phyloP scores from a whole-genome alignment of 2,888 invertebrate species.

The Scaeva pyrastri region DNA sequence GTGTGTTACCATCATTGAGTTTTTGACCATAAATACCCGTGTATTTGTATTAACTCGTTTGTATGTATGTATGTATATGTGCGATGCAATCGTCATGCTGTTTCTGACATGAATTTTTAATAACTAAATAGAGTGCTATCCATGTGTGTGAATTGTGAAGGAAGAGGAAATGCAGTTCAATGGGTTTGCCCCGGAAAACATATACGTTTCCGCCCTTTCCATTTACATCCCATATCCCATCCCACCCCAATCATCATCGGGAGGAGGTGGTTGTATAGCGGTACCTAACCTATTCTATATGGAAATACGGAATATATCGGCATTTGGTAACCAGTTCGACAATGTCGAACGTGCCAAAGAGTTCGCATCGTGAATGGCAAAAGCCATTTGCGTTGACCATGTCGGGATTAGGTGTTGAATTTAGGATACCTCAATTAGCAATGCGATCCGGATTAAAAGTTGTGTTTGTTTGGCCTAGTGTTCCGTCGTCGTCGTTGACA shows the following conservation, averaged over 20 bases:
- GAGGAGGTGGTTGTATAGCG: not conserved
- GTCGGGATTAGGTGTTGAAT: constrained; percentile 55
- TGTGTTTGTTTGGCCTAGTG: not conserved
- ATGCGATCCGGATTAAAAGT: constrained; percentile 43
- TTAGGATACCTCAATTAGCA: constrained; percentile 42
- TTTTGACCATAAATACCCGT: constrained; percentile 24
- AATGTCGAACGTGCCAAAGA: not conserved
- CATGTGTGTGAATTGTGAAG: not conserved
- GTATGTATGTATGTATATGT: not conserved
- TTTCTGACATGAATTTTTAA: constrained; percentile 62
- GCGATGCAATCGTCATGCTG: constrained; percentile 28
- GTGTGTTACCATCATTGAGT: constrained; percentile 13
- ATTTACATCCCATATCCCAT: not conserved
- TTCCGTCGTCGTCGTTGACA: no score
- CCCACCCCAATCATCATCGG: not conserved
- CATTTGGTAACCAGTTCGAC: not conserved
- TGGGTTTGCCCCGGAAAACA: constrained; percentile 43
- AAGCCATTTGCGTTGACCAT: constrained; percentile 37
- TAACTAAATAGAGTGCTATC: constrained; percentile 36
- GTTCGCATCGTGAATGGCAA: constrained; percentile 25
- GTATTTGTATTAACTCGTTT: no score
- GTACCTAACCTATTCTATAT: not conserved
- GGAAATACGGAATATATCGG: not conserved
- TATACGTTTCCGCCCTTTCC: no score
- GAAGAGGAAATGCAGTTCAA: constrained; percentile 30